Conservation (phyloP, 2,888 invertebrate species). For the Deroplatys truncata region DNA sequence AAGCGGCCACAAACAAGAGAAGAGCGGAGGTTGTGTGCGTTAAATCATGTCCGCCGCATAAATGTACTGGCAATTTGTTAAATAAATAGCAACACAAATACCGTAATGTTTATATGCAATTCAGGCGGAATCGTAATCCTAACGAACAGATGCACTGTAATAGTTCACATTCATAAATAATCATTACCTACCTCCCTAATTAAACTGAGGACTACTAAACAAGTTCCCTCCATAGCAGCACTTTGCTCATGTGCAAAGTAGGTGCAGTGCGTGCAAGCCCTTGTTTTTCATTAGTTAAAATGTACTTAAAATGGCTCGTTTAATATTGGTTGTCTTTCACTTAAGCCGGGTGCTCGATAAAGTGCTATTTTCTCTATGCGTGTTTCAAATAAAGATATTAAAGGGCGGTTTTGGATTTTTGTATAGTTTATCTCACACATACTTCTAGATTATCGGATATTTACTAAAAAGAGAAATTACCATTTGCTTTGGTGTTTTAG, state of each 20-base stretch:
- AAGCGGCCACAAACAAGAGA: background rate
- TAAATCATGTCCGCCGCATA: background rate
- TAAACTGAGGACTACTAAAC: background rate
- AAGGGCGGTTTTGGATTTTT: too few relatives aligned
- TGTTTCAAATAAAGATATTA: too few relatives aligned
- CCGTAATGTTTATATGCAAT: background rate
- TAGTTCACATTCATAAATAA: background rate
- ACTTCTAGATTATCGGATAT: too few relatives aligned
- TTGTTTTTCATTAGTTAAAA: background rate
- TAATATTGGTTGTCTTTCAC: background rate
- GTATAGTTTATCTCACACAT: too few relatives aligned
- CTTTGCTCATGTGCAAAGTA: background rate
- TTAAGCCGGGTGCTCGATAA: too few relatives aligned
- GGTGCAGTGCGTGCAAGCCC: background rate
- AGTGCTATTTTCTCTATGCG: too few relatives aligned
- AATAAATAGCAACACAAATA: background rate
- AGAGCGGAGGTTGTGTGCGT: background rate
- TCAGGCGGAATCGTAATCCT: background rate
- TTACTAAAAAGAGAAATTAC: too few relatives aligned
- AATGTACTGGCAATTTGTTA: background rate
- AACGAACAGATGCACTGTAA: slow-evolving; percentile 1
- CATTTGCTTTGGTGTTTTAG: too few relatives aligned
- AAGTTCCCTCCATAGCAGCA: background rate
- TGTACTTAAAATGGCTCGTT: background rate
- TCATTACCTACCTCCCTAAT: background rate